Evolutionary conservation across 2,888 invertebrate genomes (phyloP).

Genomic region (Drosophila birchii): DNA sequence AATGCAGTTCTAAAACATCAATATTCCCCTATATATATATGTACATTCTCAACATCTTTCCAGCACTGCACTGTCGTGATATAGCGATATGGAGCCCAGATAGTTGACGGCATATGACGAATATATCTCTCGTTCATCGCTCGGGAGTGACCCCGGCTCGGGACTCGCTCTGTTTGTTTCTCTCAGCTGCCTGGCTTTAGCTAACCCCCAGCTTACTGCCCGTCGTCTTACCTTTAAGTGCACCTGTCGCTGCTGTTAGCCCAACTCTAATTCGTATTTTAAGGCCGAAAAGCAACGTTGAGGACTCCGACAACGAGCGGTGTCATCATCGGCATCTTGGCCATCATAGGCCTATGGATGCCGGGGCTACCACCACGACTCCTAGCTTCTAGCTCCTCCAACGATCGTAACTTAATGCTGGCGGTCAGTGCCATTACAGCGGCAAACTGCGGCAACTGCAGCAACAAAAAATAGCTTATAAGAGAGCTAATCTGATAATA

Average conservation of each 20-base stretch:
- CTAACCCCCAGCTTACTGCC: neutral
- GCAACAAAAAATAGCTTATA: constrained; percentile 66
- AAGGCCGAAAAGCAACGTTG: constrained; percentile 7
- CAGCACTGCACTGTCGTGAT: neutral
- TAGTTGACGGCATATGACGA: constrained; percentile 14
- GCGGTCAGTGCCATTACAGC: constrained; percentile 70
- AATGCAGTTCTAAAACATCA: neutral
- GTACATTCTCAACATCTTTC: too few species aligned
- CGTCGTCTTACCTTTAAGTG: constrained; percentile 19
- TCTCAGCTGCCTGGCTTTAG: constrained; percentile 10
- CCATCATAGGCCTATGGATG: constrained; percentile 5
- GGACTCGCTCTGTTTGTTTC: constrained; percentile 4
- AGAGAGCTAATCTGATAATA: constrained; percentile 81
- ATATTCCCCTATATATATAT: too few species aligned
- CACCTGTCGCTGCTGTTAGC: constrained; percentile 34
- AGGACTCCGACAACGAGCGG: constrained; percentile 21
- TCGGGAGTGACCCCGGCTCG: constrained; percentile 3
- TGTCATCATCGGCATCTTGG: constrained; percentile 55
- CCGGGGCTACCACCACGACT: constrained; percentile 18
- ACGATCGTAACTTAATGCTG: constrained; percentile 67
- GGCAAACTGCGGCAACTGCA: constrained; percentile 32
- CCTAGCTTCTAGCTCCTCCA: neutral
- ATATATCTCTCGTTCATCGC: constrained; percentile 8
- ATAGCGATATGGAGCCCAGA: constrained; percentile 8
- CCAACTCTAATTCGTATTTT: constrained; percentile 30